Evolutionary conservation across 2,888 invertebrate species (phyloP).

Genomic region (Sesamia inferens): DNA sequence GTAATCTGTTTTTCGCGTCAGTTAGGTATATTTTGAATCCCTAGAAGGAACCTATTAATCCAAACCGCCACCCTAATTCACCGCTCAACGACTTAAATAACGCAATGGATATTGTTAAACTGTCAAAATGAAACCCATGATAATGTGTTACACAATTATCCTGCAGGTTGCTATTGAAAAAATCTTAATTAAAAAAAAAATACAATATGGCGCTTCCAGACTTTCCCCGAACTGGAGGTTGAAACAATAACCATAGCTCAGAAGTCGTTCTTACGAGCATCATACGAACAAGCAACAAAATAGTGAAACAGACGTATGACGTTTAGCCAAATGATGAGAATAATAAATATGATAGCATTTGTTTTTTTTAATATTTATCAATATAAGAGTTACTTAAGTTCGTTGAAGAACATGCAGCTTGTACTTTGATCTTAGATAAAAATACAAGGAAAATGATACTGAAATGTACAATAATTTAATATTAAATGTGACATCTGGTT

Average conservation of each 20-base stretch:
- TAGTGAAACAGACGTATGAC: not conserved
- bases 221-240: not conserved
- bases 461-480: not conserved
- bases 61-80: no score
- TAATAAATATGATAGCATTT: not conserved
- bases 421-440: not conserved
- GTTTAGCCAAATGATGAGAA: not conserved
- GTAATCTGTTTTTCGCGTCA: not conserved
- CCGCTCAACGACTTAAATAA: no score
- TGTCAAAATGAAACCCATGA: no score
- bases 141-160: no score
- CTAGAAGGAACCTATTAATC: not conserved
- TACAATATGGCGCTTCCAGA: no score
- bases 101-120: no score
- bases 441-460: conserved; percentile 11
- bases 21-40: not conserved
- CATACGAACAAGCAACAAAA: not conserved
- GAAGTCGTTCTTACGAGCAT: not conserved
- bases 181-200: no score
- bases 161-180: no score
- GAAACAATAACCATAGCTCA: not conserved
- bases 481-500: not conserved
- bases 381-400: not conserved
- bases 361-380: not conserved
- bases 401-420: not conserved